Conservation (phyloP, 2,797 vertebrate genomes). For the Peromyscus aztecus region DNA sequence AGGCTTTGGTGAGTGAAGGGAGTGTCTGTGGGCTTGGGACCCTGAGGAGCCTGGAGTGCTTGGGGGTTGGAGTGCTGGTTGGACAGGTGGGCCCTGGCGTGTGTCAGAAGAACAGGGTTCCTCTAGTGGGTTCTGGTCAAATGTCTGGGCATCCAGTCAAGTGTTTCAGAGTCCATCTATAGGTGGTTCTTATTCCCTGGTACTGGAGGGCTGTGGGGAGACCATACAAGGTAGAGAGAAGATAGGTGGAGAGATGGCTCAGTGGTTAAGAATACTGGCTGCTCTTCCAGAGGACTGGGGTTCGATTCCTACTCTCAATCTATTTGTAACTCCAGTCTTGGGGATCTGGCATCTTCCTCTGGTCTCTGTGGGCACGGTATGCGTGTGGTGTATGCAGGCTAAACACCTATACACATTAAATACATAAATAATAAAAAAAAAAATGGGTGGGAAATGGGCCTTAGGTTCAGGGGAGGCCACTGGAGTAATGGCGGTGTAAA, state of each 20-base stretch:
- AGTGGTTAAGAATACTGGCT: background rate
- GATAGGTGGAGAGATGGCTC: background rate
- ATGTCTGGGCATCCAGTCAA: background rate
- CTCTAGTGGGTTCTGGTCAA: background rate
- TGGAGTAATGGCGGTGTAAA: background rate
- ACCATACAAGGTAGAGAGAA: background rate
- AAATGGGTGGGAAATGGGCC: background rate
- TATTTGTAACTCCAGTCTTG: background rate
- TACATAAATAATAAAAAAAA: background rate
- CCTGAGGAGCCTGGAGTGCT: accelerated
- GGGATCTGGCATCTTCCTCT: background rate
- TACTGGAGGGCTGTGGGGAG: background rate
- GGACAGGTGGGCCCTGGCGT: background rate
- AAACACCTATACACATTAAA: background rate
- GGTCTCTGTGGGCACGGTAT: background rate
- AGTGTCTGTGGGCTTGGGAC: no score
- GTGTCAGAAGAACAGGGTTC: background rate
- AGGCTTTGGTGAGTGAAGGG: slow-evolving; percentile 92
- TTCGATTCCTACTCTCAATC: background rate
- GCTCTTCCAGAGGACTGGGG: background rate
- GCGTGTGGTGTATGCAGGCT: no score
- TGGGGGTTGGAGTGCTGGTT: background rate
- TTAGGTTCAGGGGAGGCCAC: background rate
- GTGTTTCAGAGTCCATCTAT: background rate
- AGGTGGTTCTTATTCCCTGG: background rate